Conservation (phyloP, 2,113 vertebrate genomes). For the Lamprotornis superbus region DNA sequence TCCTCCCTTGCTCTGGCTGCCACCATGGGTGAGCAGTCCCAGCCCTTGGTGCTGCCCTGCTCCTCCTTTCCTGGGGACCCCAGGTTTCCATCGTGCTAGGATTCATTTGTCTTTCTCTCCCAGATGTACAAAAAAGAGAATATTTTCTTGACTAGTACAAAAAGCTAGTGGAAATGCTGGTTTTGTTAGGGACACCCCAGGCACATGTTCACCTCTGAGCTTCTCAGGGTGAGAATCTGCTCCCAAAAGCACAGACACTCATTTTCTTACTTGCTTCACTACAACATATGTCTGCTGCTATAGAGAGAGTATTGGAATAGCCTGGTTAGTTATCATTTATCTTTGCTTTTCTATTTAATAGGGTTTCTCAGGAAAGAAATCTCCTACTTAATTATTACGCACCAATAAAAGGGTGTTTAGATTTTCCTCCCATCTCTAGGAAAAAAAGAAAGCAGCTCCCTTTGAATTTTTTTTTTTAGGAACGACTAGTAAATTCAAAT, state of each 20-base stretch:
- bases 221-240: neutral
- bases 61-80: neutral
- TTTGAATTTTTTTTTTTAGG: neutral
- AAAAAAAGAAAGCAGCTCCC: neutral
- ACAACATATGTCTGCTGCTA: accelerated
- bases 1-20: neutral
- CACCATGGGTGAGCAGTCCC: neutral
- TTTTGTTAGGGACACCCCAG: neutral
- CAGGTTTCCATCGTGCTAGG: accelerated
- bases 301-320: neutral
- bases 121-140: neutral
- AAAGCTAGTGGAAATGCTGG: neutral
- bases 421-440: accelerated
- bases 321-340: neutral
- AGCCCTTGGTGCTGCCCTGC: neutral
- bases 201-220: neutral
- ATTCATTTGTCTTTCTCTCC: neutral
- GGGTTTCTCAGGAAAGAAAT: neutral
- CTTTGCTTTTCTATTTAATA: neutral
- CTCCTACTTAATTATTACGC: neutral
- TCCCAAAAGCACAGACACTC: neutral
- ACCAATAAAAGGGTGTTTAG: neutral
- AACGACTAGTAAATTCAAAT: neutral
- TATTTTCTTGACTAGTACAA: neutral
- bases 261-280: neutral